phyloP scores from a whole-genome alignment of 2,888 invertebrate species.

The Syrphus vitripennis region DNA sequence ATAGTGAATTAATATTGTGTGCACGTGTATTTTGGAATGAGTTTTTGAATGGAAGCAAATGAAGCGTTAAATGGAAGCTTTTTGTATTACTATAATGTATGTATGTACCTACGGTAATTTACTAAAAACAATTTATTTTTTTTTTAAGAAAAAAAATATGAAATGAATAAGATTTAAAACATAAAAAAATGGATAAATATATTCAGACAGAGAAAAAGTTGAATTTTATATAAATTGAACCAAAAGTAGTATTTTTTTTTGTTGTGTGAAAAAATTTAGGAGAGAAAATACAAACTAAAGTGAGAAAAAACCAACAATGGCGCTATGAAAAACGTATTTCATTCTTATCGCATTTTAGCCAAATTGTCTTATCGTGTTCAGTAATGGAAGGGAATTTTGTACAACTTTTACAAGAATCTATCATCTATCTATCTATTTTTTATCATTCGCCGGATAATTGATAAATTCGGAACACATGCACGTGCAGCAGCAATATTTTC shows the following conservation, averaged over 20 bases:
- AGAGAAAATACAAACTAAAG: background rate
- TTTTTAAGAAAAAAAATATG: background rate
- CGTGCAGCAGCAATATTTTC: no score
- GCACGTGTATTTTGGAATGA: background rate
- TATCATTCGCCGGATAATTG: no score
- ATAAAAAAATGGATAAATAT: background rate
- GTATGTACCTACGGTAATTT: background rate
- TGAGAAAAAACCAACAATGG: background rate
- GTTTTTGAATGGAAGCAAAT: constrained; percentile 26
- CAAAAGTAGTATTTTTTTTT: background rate
- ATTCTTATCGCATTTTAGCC: background rate
- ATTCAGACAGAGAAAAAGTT: background rate
- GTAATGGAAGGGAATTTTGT: background rate
- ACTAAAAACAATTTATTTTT: background rate
- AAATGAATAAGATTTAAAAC: background rate
- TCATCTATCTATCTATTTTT: no score
- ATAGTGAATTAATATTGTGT: background rate
- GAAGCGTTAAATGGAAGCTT: background rate
- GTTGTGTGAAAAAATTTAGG: background rate
- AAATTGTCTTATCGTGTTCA: background rate
- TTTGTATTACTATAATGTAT: background rate
- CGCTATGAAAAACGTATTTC: background rate
- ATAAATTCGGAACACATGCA: no score
- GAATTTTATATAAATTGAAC: background rate
- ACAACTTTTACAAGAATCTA: no score